These are phyloP conservation scores for Geotrupes spiniger DNA, from an alignment of 2,888 invertebrate genomes.

Conservation along the genomic window DNA sequence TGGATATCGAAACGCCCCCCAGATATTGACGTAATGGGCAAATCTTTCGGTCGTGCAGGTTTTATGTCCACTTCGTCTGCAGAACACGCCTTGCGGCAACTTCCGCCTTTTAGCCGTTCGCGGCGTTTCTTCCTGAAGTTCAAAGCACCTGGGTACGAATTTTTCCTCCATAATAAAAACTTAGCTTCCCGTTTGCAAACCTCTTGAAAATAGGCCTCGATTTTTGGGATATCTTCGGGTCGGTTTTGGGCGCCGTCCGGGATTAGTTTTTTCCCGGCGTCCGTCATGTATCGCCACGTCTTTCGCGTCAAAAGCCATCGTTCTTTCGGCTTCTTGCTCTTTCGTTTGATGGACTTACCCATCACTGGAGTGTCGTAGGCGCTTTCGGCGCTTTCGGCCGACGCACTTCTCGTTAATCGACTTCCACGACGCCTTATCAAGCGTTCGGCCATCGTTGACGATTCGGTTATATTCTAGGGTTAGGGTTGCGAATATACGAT, in stretches of 20 bases:
- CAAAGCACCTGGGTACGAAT: conserved; percentile 75
- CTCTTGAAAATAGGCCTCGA: conserved; percentile 82
- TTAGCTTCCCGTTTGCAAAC: conserved; percentile 75
- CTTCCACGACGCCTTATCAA: conserved; percentile 17
- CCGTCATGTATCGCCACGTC: conserved; percentile 92
- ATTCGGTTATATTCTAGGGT: not conserved
- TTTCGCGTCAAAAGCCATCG: conserved; percentile 85
- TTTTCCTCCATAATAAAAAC: conserved; percentile 79
- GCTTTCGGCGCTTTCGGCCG: conserved; percentile 50
- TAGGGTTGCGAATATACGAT: not conserved
- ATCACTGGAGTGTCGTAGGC: conserved; percentile 44
- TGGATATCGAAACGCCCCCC: conserved; percentile 67
- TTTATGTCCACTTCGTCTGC: conserved; percentile 63
- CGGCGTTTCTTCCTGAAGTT: conserved; percentile 56
- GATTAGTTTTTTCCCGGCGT: conserved; percentile 79
- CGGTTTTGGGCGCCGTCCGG: conserved; percentile 77
- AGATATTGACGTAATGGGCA: conserved; percentile 45
- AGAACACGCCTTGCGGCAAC: conserved; percentile 65
- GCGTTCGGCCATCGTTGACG: conserved; percentile 13
- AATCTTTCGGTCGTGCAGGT: conserved; percentile 51
- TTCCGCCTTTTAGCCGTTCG: conserved; percentile 62
- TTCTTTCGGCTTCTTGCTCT: conserved; percentile 64
- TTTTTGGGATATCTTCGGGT: conserved; percentile 72
- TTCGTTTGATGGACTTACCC: conserved; percentile 56
- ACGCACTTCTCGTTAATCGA: conserved; percentile 35